A percentile compares a stretch with the other conserved stretches of the same genome.
These are phyloP conservation scores for Drosophila percnosoma DNA, from an alignment of 2,888 invertebrate genomes.

Conservation along the genomic window DNA sequence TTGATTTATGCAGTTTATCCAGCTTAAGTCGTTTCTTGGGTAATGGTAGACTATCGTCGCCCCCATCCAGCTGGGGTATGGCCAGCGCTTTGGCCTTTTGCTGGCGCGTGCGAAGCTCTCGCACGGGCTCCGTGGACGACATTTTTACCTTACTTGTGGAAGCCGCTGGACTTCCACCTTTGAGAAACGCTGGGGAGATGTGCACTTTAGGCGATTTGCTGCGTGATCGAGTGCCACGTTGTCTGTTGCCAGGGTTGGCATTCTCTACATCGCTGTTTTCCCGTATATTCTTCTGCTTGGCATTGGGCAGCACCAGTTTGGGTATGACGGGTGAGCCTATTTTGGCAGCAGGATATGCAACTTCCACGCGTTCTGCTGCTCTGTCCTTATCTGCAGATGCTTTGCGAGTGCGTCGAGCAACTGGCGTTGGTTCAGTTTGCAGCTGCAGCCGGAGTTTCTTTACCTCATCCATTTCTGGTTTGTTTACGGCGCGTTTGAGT, in stretches of 20 bases:
- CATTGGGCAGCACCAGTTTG: conserved; percentile 64
- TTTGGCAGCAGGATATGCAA: conserved; percentile 37
- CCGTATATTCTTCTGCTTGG: conserved; percentile 36
- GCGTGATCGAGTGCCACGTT: conserved; percentile 47
- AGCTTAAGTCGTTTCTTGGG: conserved; percentile 57
- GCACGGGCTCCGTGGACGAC: conserved; percentile 42
- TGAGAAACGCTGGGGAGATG: conserved; percentile 75
- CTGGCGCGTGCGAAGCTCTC: conserved; percentile 68
- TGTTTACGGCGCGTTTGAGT: conserved; percentile 40
- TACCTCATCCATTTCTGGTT: neutral
- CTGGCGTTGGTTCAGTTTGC: conserved; percentile 38
- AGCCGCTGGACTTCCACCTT: conserved; percentile 12
- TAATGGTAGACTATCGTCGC: conserved; percentile 83
- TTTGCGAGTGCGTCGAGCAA: conserved; percentile 68
- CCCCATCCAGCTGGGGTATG: conserved; percentile 87
- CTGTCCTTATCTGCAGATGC: conserved; percentile 34
- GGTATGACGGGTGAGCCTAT: conserved; percentile 70
- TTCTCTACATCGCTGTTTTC: conserved; percentile 49
- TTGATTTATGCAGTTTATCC: conserved; percentile 61
- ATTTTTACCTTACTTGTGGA: conserved; percentile 39
- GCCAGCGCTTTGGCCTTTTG: conserved; percentile 46
- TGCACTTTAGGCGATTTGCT: conserved; percentile 79
- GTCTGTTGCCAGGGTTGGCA: conserved; percentile 34
- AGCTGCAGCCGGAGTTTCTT: conserved; percentile 45
- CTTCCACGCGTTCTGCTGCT: too few species aligned